Evolutionary conservation across 2,113 vertebrate species (phyloP).

Genomic region (Colaptes auratus): DNA sequence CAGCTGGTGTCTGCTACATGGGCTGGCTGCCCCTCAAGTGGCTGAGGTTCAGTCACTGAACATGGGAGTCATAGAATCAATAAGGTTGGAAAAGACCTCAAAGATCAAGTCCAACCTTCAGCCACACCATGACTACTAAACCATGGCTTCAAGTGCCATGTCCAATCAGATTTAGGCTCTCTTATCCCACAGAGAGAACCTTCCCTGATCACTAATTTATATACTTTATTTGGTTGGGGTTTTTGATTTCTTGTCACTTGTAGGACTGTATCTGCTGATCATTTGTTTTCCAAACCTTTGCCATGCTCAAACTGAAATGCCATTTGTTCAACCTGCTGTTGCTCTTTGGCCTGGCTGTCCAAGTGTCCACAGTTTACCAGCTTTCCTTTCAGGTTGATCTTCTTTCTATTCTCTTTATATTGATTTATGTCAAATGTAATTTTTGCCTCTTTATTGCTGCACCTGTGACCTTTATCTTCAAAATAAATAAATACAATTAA

Average conservation of each 20-base stretch:
- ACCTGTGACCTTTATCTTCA: background rate
- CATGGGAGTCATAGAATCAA: background rate
- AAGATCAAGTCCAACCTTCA: no score
- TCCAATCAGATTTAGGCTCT: background rate
- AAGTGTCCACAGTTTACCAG: background rate
- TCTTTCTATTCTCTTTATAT: background rate
- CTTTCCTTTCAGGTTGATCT: background rate
- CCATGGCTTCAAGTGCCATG: no score
- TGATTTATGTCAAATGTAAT: background rate
- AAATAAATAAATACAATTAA: background rate
- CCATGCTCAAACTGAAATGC: background rate
- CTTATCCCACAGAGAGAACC: background rate
- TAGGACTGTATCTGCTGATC: background rate
- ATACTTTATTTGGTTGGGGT: background rate
- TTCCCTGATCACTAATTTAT: background rate
- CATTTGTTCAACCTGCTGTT: background rate
- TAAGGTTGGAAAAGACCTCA: no score
- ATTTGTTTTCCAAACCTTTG: background rate
- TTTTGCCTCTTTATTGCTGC: background rate
- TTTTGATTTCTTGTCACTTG: fast-evolving
- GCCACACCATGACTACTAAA: no score
- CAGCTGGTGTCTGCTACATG: fast-evolving
- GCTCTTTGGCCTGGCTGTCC: background rate
- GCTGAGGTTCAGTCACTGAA: background rate
- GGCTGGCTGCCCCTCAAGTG: background rate